A percentile compares a stretch with the other conserved stretches of the same genome.
Evolutionary conservation across 2,113 vertebrate genomes (phyloP).

Genomic region (Tragelaphus imberbis): DNA sequence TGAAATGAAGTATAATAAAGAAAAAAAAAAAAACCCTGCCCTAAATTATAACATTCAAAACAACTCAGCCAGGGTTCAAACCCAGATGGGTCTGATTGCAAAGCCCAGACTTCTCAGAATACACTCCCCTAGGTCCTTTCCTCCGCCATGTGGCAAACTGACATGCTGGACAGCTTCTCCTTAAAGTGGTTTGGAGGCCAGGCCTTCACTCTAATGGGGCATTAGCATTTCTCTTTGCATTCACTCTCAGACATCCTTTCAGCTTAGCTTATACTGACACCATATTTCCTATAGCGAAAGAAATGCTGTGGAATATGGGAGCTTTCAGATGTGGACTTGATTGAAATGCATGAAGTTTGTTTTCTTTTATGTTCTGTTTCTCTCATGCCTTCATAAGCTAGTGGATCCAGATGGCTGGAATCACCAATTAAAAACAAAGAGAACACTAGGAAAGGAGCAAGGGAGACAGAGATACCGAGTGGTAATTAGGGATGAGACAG

Average conservation of each 20-base stretch:
- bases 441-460: constrained; percentile 60
- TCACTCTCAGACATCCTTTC: constrained; percentile 36
- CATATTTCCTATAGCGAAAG: constrained; percentile 40
- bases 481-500: constrained; percentile 80
- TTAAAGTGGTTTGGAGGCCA: neutral
- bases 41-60: neutral
- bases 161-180: neutral
- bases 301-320: constrained; percentile 2
- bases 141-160: neutral
- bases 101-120: neutral
- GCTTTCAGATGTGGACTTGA: constrained; percentile 41
- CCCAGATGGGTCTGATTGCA: neutral
- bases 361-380: constrained; percentile 65
- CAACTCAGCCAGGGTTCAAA: neutral
- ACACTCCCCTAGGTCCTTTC: neutral
- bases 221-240: constrained; percentile 36
- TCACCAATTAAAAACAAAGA: constrained; percentile 77
- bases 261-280: constrained; percentile 29
- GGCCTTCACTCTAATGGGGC: neutral
- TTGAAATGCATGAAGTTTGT: constrained; percentile 67
- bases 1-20: neutral
- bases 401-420: constrained; percentile 76
- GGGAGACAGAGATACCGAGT: constrained; percentile 69
- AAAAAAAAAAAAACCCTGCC: neutral
- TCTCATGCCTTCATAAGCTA: constrained; percentile 56